Conservation (phyloP, 2,113 vertebrate species). For the Terrapene triunguis region DNA sequence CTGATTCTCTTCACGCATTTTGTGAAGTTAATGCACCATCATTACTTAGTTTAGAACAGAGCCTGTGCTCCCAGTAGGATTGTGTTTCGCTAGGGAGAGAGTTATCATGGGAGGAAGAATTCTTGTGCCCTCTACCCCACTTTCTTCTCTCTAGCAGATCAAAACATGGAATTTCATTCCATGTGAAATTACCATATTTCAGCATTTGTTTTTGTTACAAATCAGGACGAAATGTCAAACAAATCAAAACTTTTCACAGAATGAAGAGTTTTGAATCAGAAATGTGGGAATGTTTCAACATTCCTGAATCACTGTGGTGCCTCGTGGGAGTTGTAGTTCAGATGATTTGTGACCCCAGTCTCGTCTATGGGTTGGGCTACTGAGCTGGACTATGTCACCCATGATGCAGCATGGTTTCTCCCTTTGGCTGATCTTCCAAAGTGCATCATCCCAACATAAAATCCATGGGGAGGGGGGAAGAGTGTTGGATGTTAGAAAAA, state of each 20-base stretch:
- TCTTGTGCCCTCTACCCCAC: no score
- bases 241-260: background rate
- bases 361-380: background rate
- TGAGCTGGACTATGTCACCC: background rate
- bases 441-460: background rate
- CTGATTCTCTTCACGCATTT: background rate
- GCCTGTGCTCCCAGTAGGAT: background rate
- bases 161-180: background rate
- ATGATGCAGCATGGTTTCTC: background rate
- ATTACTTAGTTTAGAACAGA: background rate
- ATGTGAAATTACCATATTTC: background rate
- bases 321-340: background rate
- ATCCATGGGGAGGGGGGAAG: no score
- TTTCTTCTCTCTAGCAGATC: background rate
- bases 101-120: background rate
- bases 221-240: background rate
- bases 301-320: background rate
- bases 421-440: background rate
- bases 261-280: background rate
- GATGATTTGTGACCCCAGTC: background rate
- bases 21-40: background rate
- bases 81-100: background rate
- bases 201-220: background rate
- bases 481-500: rapidly evolving
- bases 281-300: background rate